Conservation (phyloP, 2,888 invertebrate genomes). For the Trachelus tabidus region DNA sequence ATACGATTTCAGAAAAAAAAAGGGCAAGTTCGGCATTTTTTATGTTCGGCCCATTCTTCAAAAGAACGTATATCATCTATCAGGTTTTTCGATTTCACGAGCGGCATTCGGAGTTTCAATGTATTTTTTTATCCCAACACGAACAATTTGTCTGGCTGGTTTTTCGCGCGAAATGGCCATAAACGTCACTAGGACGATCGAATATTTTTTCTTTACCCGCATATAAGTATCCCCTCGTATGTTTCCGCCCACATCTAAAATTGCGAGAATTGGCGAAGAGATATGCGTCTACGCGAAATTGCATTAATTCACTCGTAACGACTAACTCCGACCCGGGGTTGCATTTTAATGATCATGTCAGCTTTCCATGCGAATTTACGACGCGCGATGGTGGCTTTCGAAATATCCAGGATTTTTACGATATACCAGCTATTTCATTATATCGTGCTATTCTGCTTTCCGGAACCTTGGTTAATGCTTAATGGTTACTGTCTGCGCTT, state of each 20-base stretch:
- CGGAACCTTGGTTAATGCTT: neutral
- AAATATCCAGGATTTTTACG: conserved; percentile 1
- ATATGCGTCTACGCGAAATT: neutral
- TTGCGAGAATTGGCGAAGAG: neutral
- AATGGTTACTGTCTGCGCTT: conserved; percentile 4
- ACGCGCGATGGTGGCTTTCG: neutral
- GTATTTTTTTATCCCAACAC: neutral
- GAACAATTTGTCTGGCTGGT: neutral
- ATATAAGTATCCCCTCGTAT: neutral
- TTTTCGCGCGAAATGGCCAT: conserved; percentile 1
- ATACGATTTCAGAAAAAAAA: no score
- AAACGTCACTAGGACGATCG: neutral
- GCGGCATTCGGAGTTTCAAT: neutral
- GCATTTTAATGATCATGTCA: no score
- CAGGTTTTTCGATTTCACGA: neutral
- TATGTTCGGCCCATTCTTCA: neutral
- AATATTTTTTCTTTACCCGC: neutral
- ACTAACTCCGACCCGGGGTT: no score
- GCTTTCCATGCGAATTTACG: neutral
- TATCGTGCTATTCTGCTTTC: neutral
- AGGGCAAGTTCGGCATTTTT: neutral
- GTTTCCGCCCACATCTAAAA: neutral
- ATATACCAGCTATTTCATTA: neutral
- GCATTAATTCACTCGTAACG: no score
- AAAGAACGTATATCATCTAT: neutral